Percentiles rank a stretch among this genome's conserved stretches.
Conservation (phyloP, 1,140 invertebrate genomes). For the Thaumetopoea pityocampa region DNA sequence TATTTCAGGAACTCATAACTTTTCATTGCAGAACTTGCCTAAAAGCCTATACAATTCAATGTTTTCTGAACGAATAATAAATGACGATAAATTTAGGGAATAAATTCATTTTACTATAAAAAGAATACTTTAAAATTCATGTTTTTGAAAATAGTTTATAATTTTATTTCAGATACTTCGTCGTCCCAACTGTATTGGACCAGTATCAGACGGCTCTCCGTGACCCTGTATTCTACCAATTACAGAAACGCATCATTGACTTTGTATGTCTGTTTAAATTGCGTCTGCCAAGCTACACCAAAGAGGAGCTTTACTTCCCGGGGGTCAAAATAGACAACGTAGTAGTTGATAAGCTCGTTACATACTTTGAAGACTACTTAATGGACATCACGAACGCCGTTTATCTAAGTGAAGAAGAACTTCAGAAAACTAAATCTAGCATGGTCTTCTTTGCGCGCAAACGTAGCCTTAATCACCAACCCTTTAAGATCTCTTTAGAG, state of each 20-base stretch:
- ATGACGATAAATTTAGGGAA: no score
- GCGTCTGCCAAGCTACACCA: slow-evolving; percentile 77
- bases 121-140: no score
- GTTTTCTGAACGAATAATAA: no score
- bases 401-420: slow-evolving; percentile 38
- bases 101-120: no score
- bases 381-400: slow-evolving; percentile 71
- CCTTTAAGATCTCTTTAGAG: slow-evolving; percentile 79
- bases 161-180: slow-evolving; percentile 52
- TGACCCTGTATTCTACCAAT: slow-evolving; percentile 81
- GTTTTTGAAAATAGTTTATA: no score
- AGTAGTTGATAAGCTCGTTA: slow-evolving; percentile 70
- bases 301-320: slow-evolving; percentile 74
- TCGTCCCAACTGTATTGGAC: slow-evolving; percentile 75
- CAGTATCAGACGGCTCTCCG: slow-evolving; percentile 78
- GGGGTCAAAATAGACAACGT: slow-evolving; percentile 77
- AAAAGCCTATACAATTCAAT: no score
- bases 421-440: slow-evolving; percentile 52
- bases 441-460: slow-evolving; percentile 77
- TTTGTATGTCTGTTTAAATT: slow-evolving; percentile 78
- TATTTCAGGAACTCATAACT: no score
- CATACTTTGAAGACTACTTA: slow-evolving; percentile 76
- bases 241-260: slow-evolving; percentile 78
- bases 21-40: no score
- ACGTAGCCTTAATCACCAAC: slow-evolving; percentile 79